Base-by-base conservation (phyloP, 2,113 vertebrate genomes). In the Lucifuga dentata region DNA sequence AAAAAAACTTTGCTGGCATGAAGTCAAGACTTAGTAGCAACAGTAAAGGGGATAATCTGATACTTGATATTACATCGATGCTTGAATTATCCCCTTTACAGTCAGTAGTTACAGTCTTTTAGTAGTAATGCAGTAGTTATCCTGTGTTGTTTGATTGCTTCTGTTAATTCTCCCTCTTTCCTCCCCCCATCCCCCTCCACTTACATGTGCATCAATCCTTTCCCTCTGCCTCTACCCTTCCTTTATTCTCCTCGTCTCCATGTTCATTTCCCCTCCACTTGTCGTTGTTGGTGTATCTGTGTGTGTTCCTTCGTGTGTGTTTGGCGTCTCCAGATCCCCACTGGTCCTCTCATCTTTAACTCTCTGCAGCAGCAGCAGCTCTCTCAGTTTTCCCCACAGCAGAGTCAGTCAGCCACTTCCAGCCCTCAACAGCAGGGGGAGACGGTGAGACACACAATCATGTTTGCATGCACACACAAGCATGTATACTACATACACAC, bases 341-440 rank as follows among this genome's bases (percentile, higher is more conserved):
- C 91, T 58, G 90, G 92, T 44, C 95, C 93, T 56, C 87, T 96
- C 89, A 93, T 94, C 91, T 96, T 97, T 92, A 98, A 98, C 84
- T 80, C 94, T 58, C 91, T 95, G 43, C 95, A 95, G 70, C 94
- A 94, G 80, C 94, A 92, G 71, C 94, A 94, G 78, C 88, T 95
- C 29, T 91, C 95, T 61, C 92, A 94, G 90, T 95, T 95, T 84
- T 93, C 93, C 63, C 91, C 94, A 19, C 93, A 88, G 70, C 92
- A 93, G 50, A 93, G 93, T 72, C 95, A 95, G 59, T 91, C 93
- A 3, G 81, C 93, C 78, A 84, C 90, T 1, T 94, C 94, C 77
- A 95, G 93, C 1, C 92, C 92, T 79, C 95, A 96, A 21, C 94
- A 93, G 71, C 92, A 92, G 78, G 95, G 92, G 80, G 95, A 96